phyloP scores from a whole-genome alignment of 2,888 invertebrate genomes.

The Aromia moschata region DNA sequence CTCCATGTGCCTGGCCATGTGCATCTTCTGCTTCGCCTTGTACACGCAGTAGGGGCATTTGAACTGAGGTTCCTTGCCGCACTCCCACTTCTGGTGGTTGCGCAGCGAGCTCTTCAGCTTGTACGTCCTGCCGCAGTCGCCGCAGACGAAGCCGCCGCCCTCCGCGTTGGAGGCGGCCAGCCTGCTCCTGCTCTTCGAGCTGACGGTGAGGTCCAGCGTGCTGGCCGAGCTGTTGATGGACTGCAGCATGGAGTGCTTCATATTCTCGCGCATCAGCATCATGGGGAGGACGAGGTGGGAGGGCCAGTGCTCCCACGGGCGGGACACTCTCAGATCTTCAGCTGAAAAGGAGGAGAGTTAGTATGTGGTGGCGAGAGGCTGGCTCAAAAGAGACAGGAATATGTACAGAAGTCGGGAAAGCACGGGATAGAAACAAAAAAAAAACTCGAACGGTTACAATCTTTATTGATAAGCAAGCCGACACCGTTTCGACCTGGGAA shows the following conservation, averaged over 20 bases:
- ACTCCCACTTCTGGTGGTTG: constrained; percentile 88
- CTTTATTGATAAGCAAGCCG: neutral
- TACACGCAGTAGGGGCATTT: constrained; percentile 86
- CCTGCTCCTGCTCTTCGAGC: constrained; percentile 37
- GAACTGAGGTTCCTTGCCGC: constrained; percentile 85
- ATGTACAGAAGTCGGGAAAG: constrained; percentile 32
- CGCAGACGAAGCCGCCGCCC: constrained; percentile 75
- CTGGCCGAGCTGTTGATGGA: constrained; percentile 43
- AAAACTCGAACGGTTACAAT: constrained; percentile 14
- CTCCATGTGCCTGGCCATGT: constrained; percentile 84
- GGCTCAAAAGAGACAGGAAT: constrained; percentile 13
- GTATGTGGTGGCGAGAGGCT: constrained; percentile 41
- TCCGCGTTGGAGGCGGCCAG: constrained; percentile 39
- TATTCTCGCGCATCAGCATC: constrained; percentile 69
- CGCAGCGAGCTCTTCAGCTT: constrained; percentile 86
- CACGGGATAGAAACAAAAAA: constrained; percentile 7
- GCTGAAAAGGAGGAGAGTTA: constrained; percentile 61
- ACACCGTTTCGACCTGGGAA: neutral
- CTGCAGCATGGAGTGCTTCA: constrained; percentile 61
- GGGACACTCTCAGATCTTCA: constrained; percentile 76
- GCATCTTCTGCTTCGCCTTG: constrained; percentile 86
- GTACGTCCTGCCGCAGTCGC: constrained; percentile 85
- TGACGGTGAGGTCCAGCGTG: constrained; percentile 44
- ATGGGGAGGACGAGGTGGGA: constrained; percentile 78
- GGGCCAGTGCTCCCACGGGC: constrained; percentile 76